Conservation (phyloP, 2,797 vertebrate species). For the Holocentrus rufus region DNA sequence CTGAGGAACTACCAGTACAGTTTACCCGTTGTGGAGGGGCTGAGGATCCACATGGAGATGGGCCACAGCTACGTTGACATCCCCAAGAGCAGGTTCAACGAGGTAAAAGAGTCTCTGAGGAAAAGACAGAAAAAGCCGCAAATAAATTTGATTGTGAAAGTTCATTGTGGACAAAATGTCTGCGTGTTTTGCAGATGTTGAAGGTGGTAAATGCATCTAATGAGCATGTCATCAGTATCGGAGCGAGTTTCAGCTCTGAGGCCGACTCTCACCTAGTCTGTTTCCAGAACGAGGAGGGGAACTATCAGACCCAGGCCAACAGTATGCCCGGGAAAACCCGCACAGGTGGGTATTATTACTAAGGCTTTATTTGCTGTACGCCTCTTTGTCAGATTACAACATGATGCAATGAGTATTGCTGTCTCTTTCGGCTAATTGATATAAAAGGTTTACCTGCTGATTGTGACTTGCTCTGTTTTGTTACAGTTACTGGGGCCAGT, state of each 20-base stretch:
- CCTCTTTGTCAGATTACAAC: not conserved
- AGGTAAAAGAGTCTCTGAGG: conserved; percentile 78
- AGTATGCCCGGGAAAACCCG: conserved; percentile 87
- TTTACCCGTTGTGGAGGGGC: conserved; percentile 87
- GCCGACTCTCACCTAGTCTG: conserved; percentile 96
- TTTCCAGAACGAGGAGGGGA: conserved; percentile 89
- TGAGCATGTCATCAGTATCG: conserved; percentile 94
- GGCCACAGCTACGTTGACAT: conserved; percentile 95
- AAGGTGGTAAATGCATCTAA: conserved; percentile 91
- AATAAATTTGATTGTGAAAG: not conserved
- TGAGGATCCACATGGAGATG: conserved; percentile 95
- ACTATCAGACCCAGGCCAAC: conserved; percentile 91
- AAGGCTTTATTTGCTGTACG: not conserved
- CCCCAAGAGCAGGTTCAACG: conserved; percentile 86
- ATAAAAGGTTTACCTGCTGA: not conserved
- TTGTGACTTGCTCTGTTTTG: not conserved
- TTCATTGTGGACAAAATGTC: not conserved
- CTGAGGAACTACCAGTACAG: conserved; percentile 96
- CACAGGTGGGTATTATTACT: conserved; percentile 79
- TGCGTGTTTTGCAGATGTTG: conserved; percentile 83
- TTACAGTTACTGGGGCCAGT: conserved; percentile 93
- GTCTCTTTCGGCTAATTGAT: not conserved
- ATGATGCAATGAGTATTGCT: not conserved
- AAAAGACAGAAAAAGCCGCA: not conserved
- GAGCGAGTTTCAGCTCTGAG: conserved; percentile 88